phyloP scores from a whole-genome alignment of 2,113 vertebrate genomes.

The Nothoprocta perdicaria region DNA sequence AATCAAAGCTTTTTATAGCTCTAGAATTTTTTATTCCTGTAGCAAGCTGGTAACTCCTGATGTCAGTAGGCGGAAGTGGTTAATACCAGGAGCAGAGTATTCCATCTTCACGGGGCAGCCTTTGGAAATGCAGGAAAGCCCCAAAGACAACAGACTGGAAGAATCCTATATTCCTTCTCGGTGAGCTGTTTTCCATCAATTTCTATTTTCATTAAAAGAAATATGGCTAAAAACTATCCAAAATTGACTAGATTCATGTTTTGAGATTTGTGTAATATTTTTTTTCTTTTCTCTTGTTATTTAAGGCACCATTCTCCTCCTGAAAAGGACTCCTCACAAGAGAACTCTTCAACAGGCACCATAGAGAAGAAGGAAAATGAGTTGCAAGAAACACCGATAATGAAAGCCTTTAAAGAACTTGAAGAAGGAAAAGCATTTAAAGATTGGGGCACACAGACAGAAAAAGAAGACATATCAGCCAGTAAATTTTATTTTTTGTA shows the following conservation, averaged over 20 bases:
- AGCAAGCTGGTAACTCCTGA: slow-evolving; percentile 79
- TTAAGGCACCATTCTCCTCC: slow-evolving; percentile 77
- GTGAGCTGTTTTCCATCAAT: slow-evolving; percentile 49
- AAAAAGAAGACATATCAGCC: slow-evolving; percentile 71
- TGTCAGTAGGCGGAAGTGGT: slow-evolving; percentile 79
- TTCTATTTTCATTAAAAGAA: neutral
- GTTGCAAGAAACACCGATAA: slow-evolving; percentile 81
- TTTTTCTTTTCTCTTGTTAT: neutral
- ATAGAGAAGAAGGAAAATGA: slow-evolving; percentile 74
- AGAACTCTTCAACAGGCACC: slow-evolving; percentile 58
- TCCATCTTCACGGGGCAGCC: slow-evolving; percentile 83
- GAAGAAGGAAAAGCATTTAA: slow-evolving; percentile 88
- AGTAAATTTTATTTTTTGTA: slow-evolving; percentile 69
- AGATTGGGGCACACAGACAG: slow-evolving; percentile 82
- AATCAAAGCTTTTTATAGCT: slow-evolving; percentile 57
- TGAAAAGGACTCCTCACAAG: slow-evolving; percentile 76
- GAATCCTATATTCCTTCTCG: slow-evolving; percentile 42
- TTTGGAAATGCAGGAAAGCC: slow-evolving; percentile 55
- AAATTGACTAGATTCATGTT: no score
- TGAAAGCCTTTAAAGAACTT: slow-evolving; percentile 90
- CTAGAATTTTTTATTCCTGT: slow-evolving; percentile 65
- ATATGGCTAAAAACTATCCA: neutral
- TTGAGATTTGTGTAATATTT: no score
- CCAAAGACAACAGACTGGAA: slow-evolving; percentile 52
- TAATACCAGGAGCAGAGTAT: slow-evolving; percentile 79